Percentiles rank a stretch among this genome's conserved stretches.
These are phyloP conservation scores for Calliopum simillimum DNA, from an alignment of 2,888 invertebrate species.

Conservation along the genomic window DNA sequence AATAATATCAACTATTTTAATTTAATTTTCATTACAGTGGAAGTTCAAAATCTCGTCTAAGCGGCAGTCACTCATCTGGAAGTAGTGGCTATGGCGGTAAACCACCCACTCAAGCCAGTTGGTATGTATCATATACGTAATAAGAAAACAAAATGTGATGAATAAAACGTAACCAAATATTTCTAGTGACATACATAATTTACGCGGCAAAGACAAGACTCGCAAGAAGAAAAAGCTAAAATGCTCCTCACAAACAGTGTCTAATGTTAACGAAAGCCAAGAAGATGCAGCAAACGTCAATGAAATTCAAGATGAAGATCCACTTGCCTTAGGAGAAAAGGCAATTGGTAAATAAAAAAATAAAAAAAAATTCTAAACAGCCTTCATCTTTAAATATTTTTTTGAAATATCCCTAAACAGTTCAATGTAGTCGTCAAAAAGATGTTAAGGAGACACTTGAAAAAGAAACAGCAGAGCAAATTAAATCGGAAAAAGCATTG, in stretches of 20 bases:
- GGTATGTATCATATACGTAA: constrained; percentile 48
- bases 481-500: constrained; percentile 52
- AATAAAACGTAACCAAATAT: background rate
- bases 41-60: constrained; percentile 81
- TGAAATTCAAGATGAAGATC: constrained; percentile 44
- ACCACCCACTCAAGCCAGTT: constrained; percentile 72
- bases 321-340: constrained; percentile 47
- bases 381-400: background rate
- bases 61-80: constrained; percentile 81
- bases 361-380: background rate
- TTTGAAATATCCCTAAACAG: constrained; percentile 31
- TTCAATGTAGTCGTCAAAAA: constrained; percentile 49
- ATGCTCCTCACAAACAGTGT: constrained; percentile 40
- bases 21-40: constrained; percentile 69
- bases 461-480: constrained; percentile 50
- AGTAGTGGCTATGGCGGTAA: constrained; percentile 85
- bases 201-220: constrained; percentile 62
- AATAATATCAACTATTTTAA: background rate
- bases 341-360: constrained; percentile 41
- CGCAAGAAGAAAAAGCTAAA: constrained; percentile 64
- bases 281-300: constrained; percentile 47
- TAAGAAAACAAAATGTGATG: background rate
- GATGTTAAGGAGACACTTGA: constrained; percentile 52
- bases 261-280: constrained; percentile 46
- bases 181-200: constrained; percentile 58